phyloP scores from a whole-genome alignment of 2,888 invertebrate species.

The Synergus itoensis region DNA sequence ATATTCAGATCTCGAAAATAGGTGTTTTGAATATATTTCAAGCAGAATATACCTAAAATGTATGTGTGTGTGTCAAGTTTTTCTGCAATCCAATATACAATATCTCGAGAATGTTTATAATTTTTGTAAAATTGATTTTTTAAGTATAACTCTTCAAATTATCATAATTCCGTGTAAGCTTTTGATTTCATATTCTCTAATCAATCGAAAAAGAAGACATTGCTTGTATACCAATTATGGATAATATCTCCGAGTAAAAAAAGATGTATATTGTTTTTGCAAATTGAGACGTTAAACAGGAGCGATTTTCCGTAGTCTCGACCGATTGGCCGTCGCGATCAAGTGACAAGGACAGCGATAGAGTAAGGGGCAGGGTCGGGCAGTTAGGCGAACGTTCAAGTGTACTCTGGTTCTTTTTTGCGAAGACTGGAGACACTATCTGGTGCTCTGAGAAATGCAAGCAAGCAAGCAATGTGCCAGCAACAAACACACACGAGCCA shows the following conservation, averaged over 20 bases:
- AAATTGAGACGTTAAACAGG: slow-evolving; percentile 52
- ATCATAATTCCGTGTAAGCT: too few species aligned
- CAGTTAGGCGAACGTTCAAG: slow-evolving; percentile 26
- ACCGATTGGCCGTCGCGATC: slow-evolving; percentile 47
- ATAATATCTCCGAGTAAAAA: not conserved
- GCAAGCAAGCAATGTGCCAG: slow-evolving; percentile 55
- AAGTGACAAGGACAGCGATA: slow-evolving; percentile 43
- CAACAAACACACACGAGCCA: slow-evolving; percentile 65
- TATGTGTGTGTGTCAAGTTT: too few species aligned
- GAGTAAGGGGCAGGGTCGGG: slow-evolving; percentile 6
- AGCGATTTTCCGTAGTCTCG: slow-evolving; percentile 42
- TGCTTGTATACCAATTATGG: not conserved
- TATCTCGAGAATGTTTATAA: too few species aligned
- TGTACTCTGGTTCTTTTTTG: slow-evolving; percentile 22
- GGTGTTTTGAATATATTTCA: too few species aligned
- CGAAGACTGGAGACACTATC: slow-evolving; percentile 55
- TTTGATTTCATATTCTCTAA: not conserved
- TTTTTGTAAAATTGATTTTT: too few species aligned
- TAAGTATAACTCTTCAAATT: too few species aligned
- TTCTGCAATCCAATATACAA: too few species aligned
- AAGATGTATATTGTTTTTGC: slow-evolving; percentile 50
- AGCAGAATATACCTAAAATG: too few species aligned
- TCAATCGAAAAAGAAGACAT: not conserved
- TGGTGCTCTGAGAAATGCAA: slow-evolving; percentile 61
- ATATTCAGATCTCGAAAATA: too few species aligned